phyloP scores from a whole-genome alignment of 1,140 invertebrate genomes.

The Drosophila lacertosa region DNA sequence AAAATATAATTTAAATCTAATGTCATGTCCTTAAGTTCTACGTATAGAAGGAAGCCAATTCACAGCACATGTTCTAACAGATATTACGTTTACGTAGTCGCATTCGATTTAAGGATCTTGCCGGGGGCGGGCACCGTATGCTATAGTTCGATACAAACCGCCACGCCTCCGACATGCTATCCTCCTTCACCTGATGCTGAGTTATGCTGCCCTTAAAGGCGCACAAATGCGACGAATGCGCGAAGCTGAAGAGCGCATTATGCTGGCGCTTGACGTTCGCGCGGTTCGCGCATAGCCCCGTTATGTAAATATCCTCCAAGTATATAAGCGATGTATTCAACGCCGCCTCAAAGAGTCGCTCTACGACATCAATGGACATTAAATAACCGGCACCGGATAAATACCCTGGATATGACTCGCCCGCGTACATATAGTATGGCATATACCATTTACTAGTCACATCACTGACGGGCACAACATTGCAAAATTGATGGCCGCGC shows the following conservation, averaged over 20 bases:
- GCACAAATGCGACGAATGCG: slow-evolving; percentile 56
- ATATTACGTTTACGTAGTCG: slow-evolving; percentile 59
- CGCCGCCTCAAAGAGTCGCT: slow-evolving; percentile 88
- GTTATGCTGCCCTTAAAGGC: slow-evolving; percentile 73
- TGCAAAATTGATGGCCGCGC: slow-evolving; percentile 90
- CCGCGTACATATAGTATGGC: slow-evolving; percentile 91
- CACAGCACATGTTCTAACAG: slow-evolving; percentile 55
- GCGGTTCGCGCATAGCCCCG: slow-evolving; percentile 85
- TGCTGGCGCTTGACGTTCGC: slow-evolving; percentile 61
- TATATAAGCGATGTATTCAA: slow-evolving; percentile 89
- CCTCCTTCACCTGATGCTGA: slow-evolving; percentile 73
- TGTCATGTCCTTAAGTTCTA: background rate
- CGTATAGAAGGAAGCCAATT: slow-evolving; percentile 17
- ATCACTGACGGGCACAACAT: slow-evolving; percentile 89
- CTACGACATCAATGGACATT: slow-evolving; percentile 89
- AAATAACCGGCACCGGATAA: slow-evolving; percentile 93
- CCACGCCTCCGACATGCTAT: slow-evolving; percentile 74
- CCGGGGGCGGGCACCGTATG: slow-evolving; percentile 69
- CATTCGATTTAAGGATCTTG: slow-evolving; percentile 66
- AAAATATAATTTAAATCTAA: background rate
- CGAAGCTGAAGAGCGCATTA: slow-evolving; percentile 73
- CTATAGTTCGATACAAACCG: slow-evolving; percentile 70
- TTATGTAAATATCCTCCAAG: slow-evolving; percentile 94
- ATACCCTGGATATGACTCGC: slow-evolving; percentile 91
- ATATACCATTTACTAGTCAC: slow-evolving; percentile 92